A percentile compares a stretch with the other conserved stretches of the same genome.
Evolutionary conservation across 2,888 invertebrate species (phyloP).

Genomic region (Limnephilus marmoratus): DNA sequence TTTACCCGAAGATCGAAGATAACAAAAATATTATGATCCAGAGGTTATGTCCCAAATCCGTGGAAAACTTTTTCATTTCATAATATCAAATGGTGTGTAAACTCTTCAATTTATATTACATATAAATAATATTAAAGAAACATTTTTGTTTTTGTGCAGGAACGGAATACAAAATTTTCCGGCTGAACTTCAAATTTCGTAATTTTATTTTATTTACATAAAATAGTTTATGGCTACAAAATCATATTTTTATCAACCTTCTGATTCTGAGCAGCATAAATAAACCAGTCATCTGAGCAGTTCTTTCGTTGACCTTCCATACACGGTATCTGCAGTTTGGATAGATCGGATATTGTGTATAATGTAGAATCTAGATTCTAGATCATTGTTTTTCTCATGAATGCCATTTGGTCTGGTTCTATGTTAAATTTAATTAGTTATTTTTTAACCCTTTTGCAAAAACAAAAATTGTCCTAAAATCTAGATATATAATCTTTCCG

Average conservation of each 20-base stretch:
- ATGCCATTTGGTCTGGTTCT: too few species aligned
- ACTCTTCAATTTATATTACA: neutral
- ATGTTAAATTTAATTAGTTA: too few species aligned
- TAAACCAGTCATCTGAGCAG: too few species aligned
- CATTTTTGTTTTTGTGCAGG: neutral
- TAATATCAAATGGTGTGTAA: neutral
- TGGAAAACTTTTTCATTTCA: neutral
- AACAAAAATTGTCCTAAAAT: too few species aligned
- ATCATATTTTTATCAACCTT: neutral
- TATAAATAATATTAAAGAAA: neutral
- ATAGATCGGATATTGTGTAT: too few species aligned
- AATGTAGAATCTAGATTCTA: too few species aligned
- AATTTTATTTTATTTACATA: neutral
- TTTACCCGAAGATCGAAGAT: neutral
- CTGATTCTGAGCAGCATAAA: neutral
- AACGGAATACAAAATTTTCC: neutral
- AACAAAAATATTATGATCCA: neutral
- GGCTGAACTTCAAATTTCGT: neutral
- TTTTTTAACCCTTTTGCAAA: too few species aligned
- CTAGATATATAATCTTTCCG: too few species aligned
- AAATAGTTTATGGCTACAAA: neutral
- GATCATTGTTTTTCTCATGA: too few species aligned
- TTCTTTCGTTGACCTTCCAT: neutral
- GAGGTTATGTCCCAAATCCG: neutral
- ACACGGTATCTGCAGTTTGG: too few species aligned